Evolutionary conservation across 2,113 vertebrate genomes (phyloP), one percentile per base, ranked within the genome.

Genomic region (Cynopterus brachyotis): DNA sequence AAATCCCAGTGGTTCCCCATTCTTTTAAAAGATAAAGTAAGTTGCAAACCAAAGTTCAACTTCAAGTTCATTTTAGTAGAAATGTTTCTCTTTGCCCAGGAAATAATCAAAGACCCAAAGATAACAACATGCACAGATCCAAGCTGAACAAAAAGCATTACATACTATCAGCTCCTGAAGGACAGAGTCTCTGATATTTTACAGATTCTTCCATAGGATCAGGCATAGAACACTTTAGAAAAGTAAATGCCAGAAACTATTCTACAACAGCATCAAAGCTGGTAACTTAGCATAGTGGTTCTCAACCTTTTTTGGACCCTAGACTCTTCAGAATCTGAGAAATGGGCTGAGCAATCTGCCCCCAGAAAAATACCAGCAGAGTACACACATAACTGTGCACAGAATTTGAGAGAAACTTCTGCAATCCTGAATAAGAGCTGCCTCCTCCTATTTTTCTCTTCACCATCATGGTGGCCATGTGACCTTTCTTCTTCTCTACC

Each of bases 11-110:
- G 32, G n/a, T 78, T 92, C n/a, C 86, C 75, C 16, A 82, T 76
- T 94, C 55, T 93, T 79, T 79, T 66, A 76, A 95, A 89, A 78
- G n/a, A 45, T 90, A 90, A 93, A 80, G n/a, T 55, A 90, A 90
- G 32, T 82, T 37, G 84, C 60, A 96, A 32, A 82, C 20, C 30
- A 79, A 93, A 81, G 75, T 66, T 40, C n/a, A n/a, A 86, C 32
- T 70, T 79, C 15, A 95, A 93, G 26, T 87, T 83, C 40, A 76
- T 75, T 80, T 86, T 93, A 83, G 69, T 9, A 88, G 37, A 93
- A 95, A 66, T 85, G 53, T 88, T 94, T 96, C 53, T 89, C 62
- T 75, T 88, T 83, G 37, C 22, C 55, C 45, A 70, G 59, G 66
- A 95, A 95, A 85, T 81, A 24, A 45, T 72, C 32, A 47, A 96